Evolutionary conservation across 2,113 vertebrate species (phyloP).

Genomic region (Gnathonemus longibarbis): DNA sequence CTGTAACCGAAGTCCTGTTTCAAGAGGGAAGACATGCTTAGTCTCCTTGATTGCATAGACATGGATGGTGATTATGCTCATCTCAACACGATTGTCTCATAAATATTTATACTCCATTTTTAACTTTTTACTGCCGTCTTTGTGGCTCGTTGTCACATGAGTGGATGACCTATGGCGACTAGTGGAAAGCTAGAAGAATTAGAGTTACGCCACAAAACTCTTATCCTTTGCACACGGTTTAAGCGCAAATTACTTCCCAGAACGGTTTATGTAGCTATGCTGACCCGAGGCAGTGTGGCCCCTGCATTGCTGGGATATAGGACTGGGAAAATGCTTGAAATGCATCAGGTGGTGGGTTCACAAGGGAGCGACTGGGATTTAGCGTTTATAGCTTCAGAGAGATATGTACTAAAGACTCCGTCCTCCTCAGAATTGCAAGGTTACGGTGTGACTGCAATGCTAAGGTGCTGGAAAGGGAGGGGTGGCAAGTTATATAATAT

Average conservation of each 20-base stretch:
- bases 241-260: slow-evolving; percentile 16
- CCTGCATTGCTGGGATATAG: not conserved
- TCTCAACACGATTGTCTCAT: not conserved
- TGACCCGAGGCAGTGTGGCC: slow-evolving; percentile 21
- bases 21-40: not conserved
- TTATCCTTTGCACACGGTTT: not conserved
- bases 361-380: slow-evolving; percentile 29
- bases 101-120: not conserved
- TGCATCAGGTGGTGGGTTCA: slow-evolving; percentile 34
- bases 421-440: slow-evolving; percentile 24
- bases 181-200: not conserved
- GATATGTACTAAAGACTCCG: not conserved
- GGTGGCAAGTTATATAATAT: not conserved
- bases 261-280: slow-evolving; percentile 4
- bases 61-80: slow-evolving; percentile 5
- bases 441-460: slow-evolving; percentile 18
- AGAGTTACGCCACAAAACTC: not conserved
- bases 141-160: not conserved
- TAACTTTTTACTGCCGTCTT: not conserved
- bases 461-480: not conserved
- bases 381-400: slow-evolving; percentile 17
- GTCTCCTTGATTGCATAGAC: slow-evolving; percentile 7
- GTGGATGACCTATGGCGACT: not conserved
- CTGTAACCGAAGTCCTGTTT: not conserved
- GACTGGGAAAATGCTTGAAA: slow-evolving; percentile 27